Conservation (phyloP, 2,797 vertebrate species). For the Rhynchonycteris naso region DNA sequence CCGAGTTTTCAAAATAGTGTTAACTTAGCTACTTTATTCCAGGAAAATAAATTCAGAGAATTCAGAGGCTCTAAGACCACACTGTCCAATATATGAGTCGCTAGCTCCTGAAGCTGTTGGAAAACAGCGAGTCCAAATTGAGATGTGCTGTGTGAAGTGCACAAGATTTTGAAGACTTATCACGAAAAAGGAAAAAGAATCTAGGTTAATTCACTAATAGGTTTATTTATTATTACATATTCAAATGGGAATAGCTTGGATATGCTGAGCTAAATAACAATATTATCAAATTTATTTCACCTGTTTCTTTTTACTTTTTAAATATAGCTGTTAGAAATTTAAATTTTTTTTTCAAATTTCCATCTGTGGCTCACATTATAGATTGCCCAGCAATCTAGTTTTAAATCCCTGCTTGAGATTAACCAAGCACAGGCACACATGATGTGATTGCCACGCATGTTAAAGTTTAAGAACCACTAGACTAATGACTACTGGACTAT, state of each 20-base stretch:
- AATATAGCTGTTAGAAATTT: neutral
- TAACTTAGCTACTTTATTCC: neutral
- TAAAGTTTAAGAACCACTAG: neutral
- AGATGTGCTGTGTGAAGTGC: neutral
- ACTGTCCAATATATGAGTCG: neutral
- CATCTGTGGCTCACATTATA: neutral
- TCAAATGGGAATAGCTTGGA: neutral
- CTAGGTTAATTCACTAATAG: neutral
- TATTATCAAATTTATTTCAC: neutral
- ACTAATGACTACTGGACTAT: neutral
- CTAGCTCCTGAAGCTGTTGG: neutral
- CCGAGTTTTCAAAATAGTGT: slow-evolving; percentile 23
- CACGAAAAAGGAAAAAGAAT: neutral
- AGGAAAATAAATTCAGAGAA: neutral
- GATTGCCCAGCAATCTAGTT: neutral
- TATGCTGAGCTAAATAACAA: neutral
- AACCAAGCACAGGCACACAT: neutral
- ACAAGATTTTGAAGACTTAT: neutral
- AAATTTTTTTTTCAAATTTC: neutral
- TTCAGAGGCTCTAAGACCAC: neutral
- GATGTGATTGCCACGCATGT: neutral
- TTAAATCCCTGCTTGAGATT: neutral
- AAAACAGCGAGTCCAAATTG: neutral
- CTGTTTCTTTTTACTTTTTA: neutral
- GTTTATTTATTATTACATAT: neutral